These are phyloP conservation scores for Parotocinclus haroldoi DNA, from an alignment of 2,797 vertebrate genomes.

Conservation along the genomic window DNA sequence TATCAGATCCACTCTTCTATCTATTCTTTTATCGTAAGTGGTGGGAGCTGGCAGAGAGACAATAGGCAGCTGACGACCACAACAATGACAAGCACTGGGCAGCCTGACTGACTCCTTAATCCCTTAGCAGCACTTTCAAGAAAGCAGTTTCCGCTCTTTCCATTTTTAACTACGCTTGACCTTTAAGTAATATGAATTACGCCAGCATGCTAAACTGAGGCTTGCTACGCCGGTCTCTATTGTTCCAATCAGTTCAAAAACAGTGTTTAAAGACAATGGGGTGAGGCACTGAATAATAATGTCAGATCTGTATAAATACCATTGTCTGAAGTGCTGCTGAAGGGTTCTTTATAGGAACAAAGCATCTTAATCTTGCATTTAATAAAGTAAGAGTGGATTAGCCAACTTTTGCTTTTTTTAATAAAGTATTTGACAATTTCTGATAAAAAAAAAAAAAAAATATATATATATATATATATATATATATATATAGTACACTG, in stretches of 20 bases:
- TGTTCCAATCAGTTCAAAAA: slow-evolving; percentile 42
- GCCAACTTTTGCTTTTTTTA: too few relatives aligned
- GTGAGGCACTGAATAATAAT: slow-evolving; percentile 63
- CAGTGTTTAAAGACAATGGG: slow-evolving; percentile 56
- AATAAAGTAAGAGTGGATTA: too few relatives aligned
- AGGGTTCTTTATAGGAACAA: too few relatives aligned
- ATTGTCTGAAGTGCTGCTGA: too few relatives aligned
- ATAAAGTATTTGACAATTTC: too few relatives aligned
- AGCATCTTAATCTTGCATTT: slow-evolving; percentile 1
- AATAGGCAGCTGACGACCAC: slow-evolving; percentile 24
- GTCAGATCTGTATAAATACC: slow-evolving; percentile 60
- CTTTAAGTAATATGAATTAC: slow-evolving; percentile 56
- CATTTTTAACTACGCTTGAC: slow-evolving; percentile 56
- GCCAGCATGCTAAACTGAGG: slow-evolving; percentile 19
- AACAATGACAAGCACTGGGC: slow-evolving; percentile 53
- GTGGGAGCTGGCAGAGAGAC: slow-evolving; percentile 26
- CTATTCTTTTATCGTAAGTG: slow-evolving; percentile 25
- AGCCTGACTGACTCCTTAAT: slow-evolving; percentile 18
- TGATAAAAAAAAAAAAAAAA: too few relatives aligned
- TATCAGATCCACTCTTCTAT: slow-evolving; percentile 3
- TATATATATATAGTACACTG: too few relatives aligned
- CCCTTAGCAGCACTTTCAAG: slow-evolving; percentile 32
- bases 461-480: too few relatives aligned
- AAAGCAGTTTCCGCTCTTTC: slow-evolving; percentile 28
- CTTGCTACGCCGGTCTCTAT: slow-evolving; percentile 44